These are phyloP conservation scores for Coregonus clupeaformis DNA, from an alignment of 2,113 vertebrate species.

Conservation along the genomic window DNA sequence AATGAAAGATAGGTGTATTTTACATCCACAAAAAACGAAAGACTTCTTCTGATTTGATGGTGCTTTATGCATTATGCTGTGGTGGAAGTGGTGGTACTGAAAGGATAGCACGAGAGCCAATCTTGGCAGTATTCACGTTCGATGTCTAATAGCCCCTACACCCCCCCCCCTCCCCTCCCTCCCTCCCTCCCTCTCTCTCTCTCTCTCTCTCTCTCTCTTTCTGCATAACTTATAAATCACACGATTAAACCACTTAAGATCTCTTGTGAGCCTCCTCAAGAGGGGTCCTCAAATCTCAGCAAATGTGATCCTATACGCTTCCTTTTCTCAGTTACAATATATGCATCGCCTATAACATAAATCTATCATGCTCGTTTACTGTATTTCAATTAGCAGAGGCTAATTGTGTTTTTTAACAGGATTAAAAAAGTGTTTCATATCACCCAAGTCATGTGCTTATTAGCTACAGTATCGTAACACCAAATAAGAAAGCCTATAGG, in stretches of 20 bases:
- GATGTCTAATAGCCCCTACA: background rate
- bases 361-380: background rate
- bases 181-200: no score
- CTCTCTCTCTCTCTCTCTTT: conserved; percentile 22
- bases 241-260: background rate
- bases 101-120: conserved; percentile 55
- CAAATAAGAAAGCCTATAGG: no score
- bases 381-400: no score
- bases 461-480: no score
- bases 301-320: conserved; percentile 10
- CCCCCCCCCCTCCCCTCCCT: conserved; percentile 6
- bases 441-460: no score
- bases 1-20: no score
- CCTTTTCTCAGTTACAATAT: background rate
- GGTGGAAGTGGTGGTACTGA: conserved; percentile 57
- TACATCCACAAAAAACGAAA: no score
- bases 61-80: background rate
- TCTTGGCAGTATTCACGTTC: conserved; percentile 51
- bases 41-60: no score
- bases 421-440: no score
- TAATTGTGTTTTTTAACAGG: no score
- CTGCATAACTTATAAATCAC: conserved; percentile 23
- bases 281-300: conserved; percentile 38
- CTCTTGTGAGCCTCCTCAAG: conserved; percentile 16
- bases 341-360: background rate